Conservation (phyloP, 2,888 invertebrate genomes). For the Bombylius discolor region DNA sequence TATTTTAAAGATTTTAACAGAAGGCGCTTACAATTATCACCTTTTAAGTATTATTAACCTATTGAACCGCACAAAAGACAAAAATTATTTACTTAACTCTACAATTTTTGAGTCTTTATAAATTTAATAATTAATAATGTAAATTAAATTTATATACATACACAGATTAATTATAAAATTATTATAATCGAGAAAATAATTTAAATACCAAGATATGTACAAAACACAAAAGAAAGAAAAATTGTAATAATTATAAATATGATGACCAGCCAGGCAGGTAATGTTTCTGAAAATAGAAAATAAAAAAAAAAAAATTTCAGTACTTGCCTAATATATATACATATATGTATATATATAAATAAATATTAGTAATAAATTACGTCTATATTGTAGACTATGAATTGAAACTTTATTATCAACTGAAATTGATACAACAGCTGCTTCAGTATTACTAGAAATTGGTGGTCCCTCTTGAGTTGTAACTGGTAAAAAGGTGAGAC, state of each 20-base stretch:
- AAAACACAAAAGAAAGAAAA: slow-evolving; percentile 64
- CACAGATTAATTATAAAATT: too few species aligned
- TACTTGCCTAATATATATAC: too few species aligned
- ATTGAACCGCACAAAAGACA: too few species aligned
- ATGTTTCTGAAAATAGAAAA: slow-evolving; percentile 49
- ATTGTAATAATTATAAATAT: slow-evolving; percentile 60
- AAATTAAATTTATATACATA: too few species aligned
- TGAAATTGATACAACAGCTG: slow-evolving; percentile 86
- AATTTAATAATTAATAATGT: too few species aligned
- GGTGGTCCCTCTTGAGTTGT: slow-evolving; percentile 53
- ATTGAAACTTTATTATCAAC: slow-evolving; percentile 89
- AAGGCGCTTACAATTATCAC: too few species aligned
- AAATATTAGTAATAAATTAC: slow-evolving; percentile 43
- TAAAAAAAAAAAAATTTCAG: background rate
- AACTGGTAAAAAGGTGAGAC: slow-evolving; percentile 80
- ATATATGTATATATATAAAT: background rate
- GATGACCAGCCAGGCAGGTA: slow-evolving; percentile 72
- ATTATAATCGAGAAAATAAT: too few species aligned
- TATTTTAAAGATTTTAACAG: too few species aligned
- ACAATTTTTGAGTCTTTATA: too few species aligned
- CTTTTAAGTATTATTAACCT: too few species aligned
- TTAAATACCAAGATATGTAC: slow-evolving; percentile 70
- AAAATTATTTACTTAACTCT: too few species aligned
- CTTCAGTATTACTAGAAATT: slow-evolving; percentile 61
- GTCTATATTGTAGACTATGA: slow-evolving; percentile 68